Conservation (phyloP, 2,888 invertebrate species). For the Hoplodrina blanda region DNA sequence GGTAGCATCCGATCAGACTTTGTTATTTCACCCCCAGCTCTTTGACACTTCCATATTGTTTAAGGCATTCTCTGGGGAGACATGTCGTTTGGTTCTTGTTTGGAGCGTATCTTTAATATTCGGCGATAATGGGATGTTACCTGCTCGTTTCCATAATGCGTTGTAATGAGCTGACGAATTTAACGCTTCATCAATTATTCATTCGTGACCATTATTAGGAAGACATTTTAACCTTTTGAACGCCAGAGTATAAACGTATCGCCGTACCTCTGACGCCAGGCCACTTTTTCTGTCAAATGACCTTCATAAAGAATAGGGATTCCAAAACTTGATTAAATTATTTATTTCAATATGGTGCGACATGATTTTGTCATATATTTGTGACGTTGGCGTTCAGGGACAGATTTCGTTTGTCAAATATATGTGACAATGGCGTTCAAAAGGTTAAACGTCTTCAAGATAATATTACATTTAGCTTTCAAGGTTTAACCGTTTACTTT, state of each 20-base stretch:
- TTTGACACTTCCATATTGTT: slow-evolving; percentile 56
- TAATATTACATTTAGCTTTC: slow-evolving; percentile 14
- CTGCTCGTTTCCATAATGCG: slow-evolving; percentile 77
- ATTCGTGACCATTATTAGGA: slow-evolving; percentile 75
- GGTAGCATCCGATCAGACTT: slow-evolving; percentile 68
- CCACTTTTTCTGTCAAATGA: too few species aligned
- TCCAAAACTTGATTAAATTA: too few species aligned
- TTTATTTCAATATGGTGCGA: too few species aligned
- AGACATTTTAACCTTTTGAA: too few species aligned
- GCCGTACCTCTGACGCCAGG: too few species aligned
- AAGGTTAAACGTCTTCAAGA: slow-evolving; percentile 25
- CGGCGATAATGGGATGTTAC: slow-evolving; percentile 76
- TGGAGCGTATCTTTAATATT: slow-evolving; percentile 69
- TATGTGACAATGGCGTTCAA: too few species aligned
- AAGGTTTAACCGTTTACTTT: slow-evolving; percentile 13
- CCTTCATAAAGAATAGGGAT: too few species aligned
- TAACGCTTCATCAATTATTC: slow-evolving; percentile 81
- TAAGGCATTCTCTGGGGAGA: slow-evolving; percentile 45
- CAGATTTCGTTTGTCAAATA: too few species aligned
- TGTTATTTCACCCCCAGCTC: slow-evolving; percentile 60
- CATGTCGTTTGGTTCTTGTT: slow-evolving; percentile 44
- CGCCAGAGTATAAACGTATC: too few species aligned
- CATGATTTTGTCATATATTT: too few species aligned
- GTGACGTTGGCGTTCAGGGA: too few species aligned
- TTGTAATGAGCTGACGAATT: slow-evolving; percentile 78